Conservation (phyloP, 2,797 vertebrate genomes). For the Mormyrops attenuatus region DNA sequence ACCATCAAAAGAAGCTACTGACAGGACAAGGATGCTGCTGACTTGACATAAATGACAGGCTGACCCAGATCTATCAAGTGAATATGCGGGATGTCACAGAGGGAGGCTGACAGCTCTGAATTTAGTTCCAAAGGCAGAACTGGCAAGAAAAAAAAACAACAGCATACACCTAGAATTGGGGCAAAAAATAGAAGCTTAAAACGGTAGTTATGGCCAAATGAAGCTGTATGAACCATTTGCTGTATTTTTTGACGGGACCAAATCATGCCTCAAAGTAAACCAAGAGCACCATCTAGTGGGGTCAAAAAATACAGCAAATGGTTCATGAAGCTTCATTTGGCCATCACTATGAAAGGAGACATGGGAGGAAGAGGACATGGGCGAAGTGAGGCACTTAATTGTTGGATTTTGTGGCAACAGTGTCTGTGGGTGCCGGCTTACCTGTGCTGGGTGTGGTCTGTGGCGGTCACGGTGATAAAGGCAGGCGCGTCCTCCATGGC, state of each 20-base stretch:
- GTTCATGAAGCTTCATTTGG: neutral
- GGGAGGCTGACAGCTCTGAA: neutral
- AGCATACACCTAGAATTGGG: neutral
- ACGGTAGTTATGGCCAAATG: neutral
- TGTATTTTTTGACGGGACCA: no score
- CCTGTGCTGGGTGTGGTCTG: constrained; percentile 84
- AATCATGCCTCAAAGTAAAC: no score
- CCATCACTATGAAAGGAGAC: neutral
- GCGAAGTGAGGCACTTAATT: neutral
- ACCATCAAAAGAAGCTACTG: neutral
- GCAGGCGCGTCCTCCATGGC: constrained; percentile 97
- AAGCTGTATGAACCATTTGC: neutral
- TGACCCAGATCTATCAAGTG: neutral
- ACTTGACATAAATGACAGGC: neutral
- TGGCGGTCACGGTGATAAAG: constrained; percentile 92
- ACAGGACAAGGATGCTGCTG: neutral
- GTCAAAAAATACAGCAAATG: no score
- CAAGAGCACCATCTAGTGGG: neutral
- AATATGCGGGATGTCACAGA: neutral
- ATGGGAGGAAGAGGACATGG: neutral
- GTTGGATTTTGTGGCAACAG: neutral
- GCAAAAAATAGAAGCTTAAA: neutral
- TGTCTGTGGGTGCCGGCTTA: constrained; percentile 42
- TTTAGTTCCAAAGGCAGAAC: neutral
- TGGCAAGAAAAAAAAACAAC: neutral